phyloP scores from a whole-genome alignment of 2,888 invertebrate species.

The Erebia ligea region DNA sequence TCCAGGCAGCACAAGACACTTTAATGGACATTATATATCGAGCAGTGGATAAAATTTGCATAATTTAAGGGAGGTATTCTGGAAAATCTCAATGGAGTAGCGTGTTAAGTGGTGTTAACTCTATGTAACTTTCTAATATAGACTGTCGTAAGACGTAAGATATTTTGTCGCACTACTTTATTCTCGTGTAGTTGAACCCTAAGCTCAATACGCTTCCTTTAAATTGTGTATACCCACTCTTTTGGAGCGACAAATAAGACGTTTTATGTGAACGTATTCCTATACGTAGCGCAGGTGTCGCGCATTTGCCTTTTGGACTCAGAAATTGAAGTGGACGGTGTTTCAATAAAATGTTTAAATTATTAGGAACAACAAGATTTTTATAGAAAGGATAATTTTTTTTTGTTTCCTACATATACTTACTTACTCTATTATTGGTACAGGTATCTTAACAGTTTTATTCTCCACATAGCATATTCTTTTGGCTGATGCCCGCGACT shows the following conservation, averaged over 20 bases:
- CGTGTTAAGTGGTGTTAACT: too few species aligned
- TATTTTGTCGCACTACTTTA: neutral
- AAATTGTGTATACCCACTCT: slow-evolving; percentile 32
- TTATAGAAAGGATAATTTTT: neutral
- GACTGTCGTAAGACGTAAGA: too few species aligned
- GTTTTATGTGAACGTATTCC: slow-evolving; percentile 24
- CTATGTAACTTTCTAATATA: too few species aligned
- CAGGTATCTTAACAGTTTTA: too few species aligned
- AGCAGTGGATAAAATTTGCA: too few species aligned
- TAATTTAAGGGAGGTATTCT: too few species aligned
- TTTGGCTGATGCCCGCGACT: too few species aligned
- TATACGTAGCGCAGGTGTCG: neutral
- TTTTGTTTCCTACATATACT: neutral
- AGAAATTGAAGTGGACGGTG: slow-evolving; percentile 1
- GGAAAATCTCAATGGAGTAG: too few species aligned
- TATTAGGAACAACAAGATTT: neutral
- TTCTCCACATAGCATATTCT: too few species aligned
- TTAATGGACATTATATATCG: too few species aligned
- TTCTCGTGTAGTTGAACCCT: neutral
- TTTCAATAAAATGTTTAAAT: slow-evolving; percentile 15
- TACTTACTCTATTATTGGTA: too few species aligned
- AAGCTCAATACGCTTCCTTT: slow-evolving; percentile 55
- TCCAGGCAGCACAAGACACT: too few species aligned
- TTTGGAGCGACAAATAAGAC: slow-evolving; percentile 30
- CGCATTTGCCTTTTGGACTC: slow-evolving; percentile 1